Evolutionary conservation across 2,797 vertebrate species (phyloP), one percentile per base, ranked within the genome.

Genomic region (Borostomias antarcticus): DNA sequence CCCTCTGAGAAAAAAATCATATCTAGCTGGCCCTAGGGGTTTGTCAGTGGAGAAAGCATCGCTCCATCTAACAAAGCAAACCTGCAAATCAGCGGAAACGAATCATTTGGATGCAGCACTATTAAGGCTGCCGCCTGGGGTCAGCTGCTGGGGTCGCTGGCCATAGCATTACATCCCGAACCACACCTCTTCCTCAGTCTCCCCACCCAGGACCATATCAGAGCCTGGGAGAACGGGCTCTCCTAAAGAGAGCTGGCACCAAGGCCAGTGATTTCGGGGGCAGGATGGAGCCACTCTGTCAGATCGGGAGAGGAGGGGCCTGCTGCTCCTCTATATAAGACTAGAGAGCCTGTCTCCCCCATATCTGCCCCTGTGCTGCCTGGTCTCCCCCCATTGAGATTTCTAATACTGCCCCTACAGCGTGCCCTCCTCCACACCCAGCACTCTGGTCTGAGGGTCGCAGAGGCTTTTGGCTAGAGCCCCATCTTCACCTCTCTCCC

Each of bases 321-420:
- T 89, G 67, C 59, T 85, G 85, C 86, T 80, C 88, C 71, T 62
- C 88, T 94, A 97, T 98, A 97, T 93, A 98, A 98, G 94, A 90
- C 88, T 68, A 64, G 68, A 82, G 85, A 88, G 89, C 90, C 91
- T 85, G 85, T 88, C 91, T 88, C 85, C 78, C 83, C 89, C 83
- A 86, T 91, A 94, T 95, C 91, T 93, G 92, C 89, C 83, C 78
- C 84, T 86, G 89, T 87, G 90, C 91, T 83, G 84, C 88, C 82
- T 87, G 85, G n/a, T 87, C 87, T 89, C 85, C 35, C 77, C 85
- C 84, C 88, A 81, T 85, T 85, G 89, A 94, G 88, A 83, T 63
- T 76, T 82, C 62, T 75, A 45, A 77, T 77, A 84, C 78, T 8
- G 70, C 78, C 77, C 79, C 57, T n/a, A 19, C 80, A 33, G 70